Conservation (phyloP, 2,113 vertebrate species). For the Poecile atricapillus region DNA sequence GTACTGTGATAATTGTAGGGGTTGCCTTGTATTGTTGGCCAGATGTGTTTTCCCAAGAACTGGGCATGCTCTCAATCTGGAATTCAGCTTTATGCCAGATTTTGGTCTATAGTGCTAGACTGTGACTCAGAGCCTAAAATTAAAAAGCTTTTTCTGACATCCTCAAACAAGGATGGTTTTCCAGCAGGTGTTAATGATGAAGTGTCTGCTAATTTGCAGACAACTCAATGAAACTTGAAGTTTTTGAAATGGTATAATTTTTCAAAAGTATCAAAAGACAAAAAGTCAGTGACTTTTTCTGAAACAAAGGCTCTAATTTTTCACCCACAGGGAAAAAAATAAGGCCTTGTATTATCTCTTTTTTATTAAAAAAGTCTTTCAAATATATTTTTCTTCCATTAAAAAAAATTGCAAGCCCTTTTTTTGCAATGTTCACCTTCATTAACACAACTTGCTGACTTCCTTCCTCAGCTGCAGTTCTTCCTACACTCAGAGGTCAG, state of each 20-base stretch:
- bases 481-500: slow-evolving; percentile 55
- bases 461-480: slow-evolving; percentile 60
- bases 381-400: neutral
- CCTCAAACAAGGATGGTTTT: neutral
- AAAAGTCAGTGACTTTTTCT: neutral
- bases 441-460: slow-evolving; percentile 43
- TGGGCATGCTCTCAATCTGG: neutral
- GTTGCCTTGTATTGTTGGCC: neutral
- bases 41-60: neutral
- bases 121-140: neutral
- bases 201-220: neutral
- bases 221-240: neutral
- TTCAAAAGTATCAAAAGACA: neutral
- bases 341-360: neutral
- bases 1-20: neutral
- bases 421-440: slow-evolving; percentile 21
- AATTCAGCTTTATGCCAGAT: neutral
- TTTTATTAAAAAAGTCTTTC: neutral
- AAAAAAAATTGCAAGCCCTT: neutral
- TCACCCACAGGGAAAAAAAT: neutral
- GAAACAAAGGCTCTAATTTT: neutral
- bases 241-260: neutral
- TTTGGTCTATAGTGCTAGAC: neutral
- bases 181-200: neutral
- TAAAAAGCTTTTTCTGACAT: neutral